Conservation (phyloP, 2,888 invertebrate genomes). For the Steinernema hermaphroditum region DNA sequence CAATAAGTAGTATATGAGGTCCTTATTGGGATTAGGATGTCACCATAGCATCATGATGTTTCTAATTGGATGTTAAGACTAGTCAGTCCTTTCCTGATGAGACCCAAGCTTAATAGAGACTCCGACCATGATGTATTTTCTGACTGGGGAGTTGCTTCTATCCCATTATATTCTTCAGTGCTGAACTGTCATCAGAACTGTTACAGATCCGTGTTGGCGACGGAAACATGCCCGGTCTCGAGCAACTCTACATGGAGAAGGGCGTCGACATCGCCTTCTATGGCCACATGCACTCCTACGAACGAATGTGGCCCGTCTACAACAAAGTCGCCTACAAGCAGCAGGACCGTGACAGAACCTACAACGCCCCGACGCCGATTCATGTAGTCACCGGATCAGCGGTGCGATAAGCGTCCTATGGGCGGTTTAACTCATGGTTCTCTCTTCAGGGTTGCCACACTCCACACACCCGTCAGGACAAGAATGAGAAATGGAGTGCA, state of each 20-base stretch:
- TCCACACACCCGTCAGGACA: conserved; percentile 4
- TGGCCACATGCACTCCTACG: conserved; percentile 97
- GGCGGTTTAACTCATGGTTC: neutral
- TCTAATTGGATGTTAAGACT: too few relatives aligned
- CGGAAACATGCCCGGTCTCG: neutral
- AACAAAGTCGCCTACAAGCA: conserved; percentile 71
- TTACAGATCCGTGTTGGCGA: conserved; percentile 70
- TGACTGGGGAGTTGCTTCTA: too few relatives aligned
- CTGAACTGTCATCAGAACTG: too few relatives aligned
- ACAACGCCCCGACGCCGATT: conserved; percentile 81
- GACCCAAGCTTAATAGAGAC: too few relatives aligned
- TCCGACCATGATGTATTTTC: too few relatives aligned
- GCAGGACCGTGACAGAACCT: conserved; percentile 66
- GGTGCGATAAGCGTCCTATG: conserved; percentile 60
- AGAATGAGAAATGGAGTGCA: neutral
- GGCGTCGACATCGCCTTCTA: conserved; percentile 90
- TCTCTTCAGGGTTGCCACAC: neutral
- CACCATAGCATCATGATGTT: too few relatives aligned
- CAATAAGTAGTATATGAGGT: too few relatives aligned
- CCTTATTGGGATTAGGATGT: too few relatives aligned
- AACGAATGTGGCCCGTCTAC: conserved; percentile 90
- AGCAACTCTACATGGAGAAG: conserved; percentile 36
- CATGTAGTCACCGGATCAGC: conserved; percentile 87
- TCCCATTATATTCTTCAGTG: too few relatives aligned
- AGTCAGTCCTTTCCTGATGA: too few relatives aligned